Evolutionary conservation across 2,797 vertebrate species (phyloP), one percentile per base, ranked within the genome.

Genomic region (Amblyopsis hoosieri): DNA sequence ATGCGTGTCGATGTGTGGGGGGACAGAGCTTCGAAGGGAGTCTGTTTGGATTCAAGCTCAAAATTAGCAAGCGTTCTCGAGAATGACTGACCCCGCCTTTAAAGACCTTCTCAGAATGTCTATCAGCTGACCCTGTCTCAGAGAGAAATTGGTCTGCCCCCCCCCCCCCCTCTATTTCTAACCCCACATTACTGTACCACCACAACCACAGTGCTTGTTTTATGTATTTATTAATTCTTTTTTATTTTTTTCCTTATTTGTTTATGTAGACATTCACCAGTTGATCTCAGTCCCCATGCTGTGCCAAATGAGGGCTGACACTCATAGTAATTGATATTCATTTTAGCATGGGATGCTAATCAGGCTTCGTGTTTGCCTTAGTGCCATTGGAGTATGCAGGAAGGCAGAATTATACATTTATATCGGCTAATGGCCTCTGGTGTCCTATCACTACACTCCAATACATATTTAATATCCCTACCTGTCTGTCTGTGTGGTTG

Each of bases 281-380:
- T 83, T 90, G 80, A 81, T 86, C 74, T 82, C 67, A 51, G 67
- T 73, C 60, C 54, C 67, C 19, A 8, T 12, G 62, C 71, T 70
- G 76, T 53, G 12, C 69, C 74, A 83, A 78, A 82, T 81, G 69
- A 82, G 82, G 75, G 33, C 53, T 87, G 91, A 89, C 90, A 88
- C 84, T 82, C 69, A 19, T 66, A 76, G 75, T 91, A 92, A 93
- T 92, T 89, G 87, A 91, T 89, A 91, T 88, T 70, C 81, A 89
- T 90, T 84, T 89, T 79, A 71, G 82, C 69, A 74, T 77, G 58
- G 67, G 64, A 86, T 85, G 84, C 86, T 89, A 87, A 91, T 89
- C 72, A 66, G 75, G 64, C 45, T 50, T 62, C 75, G 74, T 76
- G 84, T 83, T 76, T 77, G 74, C 71, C 58, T 15, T 11, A 53